Conservation (phyloP, 2,797 vertebrate species). For the Amphiprion clarkii region DNA sequence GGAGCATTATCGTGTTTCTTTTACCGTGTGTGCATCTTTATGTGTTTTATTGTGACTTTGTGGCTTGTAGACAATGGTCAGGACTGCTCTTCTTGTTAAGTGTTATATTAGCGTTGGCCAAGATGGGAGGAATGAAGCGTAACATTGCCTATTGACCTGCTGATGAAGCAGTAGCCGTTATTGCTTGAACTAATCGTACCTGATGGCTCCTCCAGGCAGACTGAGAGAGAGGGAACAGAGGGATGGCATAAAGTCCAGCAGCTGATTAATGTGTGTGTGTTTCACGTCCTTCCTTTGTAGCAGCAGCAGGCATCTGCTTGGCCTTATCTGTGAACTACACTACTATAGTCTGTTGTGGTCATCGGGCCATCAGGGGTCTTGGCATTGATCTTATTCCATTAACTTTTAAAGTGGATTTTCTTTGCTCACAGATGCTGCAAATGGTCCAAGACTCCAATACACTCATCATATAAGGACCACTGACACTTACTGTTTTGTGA, state of each 20-base stretch:
- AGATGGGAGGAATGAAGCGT: slow-evolving; percentile 72
- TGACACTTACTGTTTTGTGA: slow-evolving; percentile 18
- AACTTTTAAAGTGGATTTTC: slow-evolving; percentile 51
- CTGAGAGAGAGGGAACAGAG: slow-evolving; percentile 44
- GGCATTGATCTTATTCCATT: slow-evolving; percentile 58
- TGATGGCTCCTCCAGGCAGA: slow-evolving; percentile 66
- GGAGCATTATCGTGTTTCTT: slow-evolving; percentile 13
- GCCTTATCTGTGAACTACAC: slow-evolving; percentile 67
- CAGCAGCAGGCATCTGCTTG: slow-evolving; percentile 61
- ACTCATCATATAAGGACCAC: slow-evolving; percentile 23
- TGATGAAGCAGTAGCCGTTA: slow-evolving; percentile 81
- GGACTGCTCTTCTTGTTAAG: slow-evolving; percentile 62
- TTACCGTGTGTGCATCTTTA: slow-evolving; percentile 15
- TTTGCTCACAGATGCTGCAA: slow-evolving; percentile 42
- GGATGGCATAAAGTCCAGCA: slow-evolving; percentile 48
- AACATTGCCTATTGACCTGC: slow-evolving; percentile 83
- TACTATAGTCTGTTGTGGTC: slow-evolving; percentile 50
- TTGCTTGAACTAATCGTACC: slow-evolving; percentile 77
- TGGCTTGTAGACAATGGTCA: slow-evolving; percentile 29
- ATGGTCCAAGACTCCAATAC: slow-evolving; percentile 23
- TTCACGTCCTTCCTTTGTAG: slow-evolving; percentile 55
- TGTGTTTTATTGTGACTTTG: slow-evolving; percentile 43
- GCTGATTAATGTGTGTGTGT: slow-evolving; percentile 59
- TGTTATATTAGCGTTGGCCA: slow-evolving; percentile 65
- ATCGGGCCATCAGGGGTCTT: slow-evolving; percentile 35